Conservation (phyloP, 2,113 vertebrate genomes). For the Colossoma macropomum region DNA sequence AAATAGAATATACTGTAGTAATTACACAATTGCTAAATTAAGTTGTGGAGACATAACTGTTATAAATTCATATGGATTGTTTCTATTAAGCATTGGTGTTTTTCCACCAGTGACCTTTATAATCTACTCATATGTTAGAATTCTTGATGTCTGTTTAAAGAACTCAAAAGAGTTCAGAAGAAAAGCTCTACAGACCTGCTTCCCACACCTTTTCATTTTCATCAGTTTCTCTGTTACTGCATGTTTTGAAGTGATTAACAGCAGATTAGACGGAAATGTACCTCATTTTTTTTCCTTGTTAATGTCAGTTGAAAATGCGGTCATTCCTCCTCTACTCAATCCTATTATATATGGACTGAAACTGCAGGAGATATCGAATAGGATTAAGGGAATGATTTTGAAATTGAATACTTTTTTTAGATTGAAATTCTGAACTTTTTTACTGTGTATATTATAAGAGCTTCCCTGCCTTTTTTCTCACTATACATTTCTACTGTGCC, state of each 20-base stretch:
- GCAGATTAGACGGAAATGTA: neutral
- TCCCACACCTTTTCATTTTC: constrained; percentile 4
- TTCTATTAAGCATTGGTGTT: neutral
- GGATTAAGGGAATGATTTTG: neutral
- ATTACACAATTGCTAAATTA: neutral
- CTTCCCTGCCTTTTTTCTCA: too few relatives aligned
- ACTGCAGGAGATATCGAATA: constrained; percentile 5
- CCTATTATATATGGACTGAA: constrained; percentile 27
- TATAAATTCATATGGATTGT: neutral
- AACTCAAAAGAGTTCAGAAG: constrained; percentile 13
- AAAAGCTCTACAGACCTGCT: constrained; percentile 24
- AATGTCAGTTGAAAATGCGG: constrained; percentile 12
- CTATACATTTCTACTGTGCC: too few relatives aligned
- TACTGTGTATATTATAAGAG: too few relatives aligned
- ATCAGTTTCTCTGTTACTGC: neutral
- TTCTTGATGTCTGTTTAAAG: constrained; percentile 13
- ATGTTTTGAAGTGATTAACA: constrained; percentile 17
- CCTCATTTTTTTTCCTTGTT: constrained; percentile 6
- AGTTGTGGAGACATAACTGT: constrained; percentile 2
- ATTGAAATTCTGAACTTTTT: too few relatives aligned
- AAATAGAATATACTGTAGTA: constrained; percentile 17
- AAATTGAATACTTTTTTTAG: neutral
- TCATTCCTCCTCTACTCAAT: constrained; percentile 15
- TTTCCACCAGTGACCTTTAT: neutral
- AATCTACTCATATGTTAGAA: neutral